Base-by-base conservation (phyloP, 2,113 vertebrate species). In the Cygnus buccinator region DNA sequence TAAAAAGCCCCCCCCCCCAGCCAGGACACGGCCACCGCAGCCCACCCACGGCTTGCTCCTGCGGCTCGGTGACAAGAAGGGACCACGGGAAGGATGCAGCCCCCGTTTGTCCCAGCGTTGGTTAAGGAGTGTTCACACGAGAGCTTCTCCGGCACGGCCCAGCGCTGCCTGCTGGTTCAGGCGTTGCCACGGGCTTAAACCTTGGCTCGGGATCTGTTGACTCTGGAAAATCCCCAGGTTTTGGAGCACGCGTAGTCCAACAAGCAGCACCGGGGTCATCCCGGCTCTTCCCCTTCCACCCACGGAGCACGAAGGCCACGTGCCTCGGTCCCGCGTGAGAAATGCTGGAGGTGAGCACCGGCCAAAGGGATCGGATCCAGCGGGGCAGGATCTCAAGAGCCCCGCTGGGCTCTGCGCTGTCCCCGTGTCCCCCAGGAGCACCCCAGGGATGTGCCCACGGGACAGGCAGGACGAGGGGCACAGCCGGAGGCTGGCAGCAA, bases 31-130 rank as follows among this genome's bases (percentile, higher is more conserved):
- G 65, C 52, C n/a, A 58, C 8, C 31, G 61, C 57, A 33, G 66
- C 70, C 70, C 66, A 52, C 0, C 0, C 0, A 1, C n/a, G 5
- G 58, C 58, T 78, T 2, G 0, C 46, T 18, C 71, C 66, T 70
- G 37, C 4, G 0, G 17, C 72, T 78, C 2, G 0, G 29, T 28
- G 72, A 76, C 13, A 12, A 73, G 3, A 2, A 55, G 31, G 39
- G 21, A 37, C 6, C 33, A 59, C 26, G 31, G 37, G 22, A 5
- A 75, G 70, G 65, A 67, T 0, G 33, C 52, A 82, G 75, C 41
- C 68, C 33, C 50, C 13, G n/a, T 25, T 63, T 75, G 65, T 78
- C 46, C 46, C 73, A 3, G 70, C 35, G 3, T 31, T 62, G 48
- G 62, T 93, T 55, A 48, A 80, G 83, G 63, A 92, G 66, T 4